These are phyloP conservation scores for Drosophila hamatofila DNA, from an alignment of 2,888 invertebrate species.

Conservation along the genomic window DNA sequence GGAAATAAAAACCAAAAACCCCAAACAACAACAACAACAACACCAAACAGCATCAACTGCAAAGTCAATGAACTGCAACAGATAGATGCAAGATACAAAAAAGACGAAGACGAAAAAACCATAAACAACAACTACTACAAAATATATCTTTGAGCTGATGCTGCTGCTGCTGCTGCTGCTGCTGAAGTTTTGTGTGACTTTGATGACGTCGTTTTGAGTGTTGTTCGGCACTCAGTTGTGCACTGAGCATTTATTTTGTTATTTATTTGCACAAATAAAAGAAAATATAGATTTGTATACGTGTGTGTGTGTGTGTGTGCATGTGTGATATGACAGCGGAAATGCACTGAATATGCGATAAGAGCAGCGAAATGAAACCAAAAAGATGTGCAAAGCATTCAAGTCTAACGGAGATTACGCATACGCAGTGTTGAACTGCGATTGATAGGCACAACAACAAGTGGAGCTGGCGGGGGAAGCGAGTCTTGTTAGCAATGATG, in stretches of 20 bases:
- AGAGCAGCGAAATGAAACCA: slow-evolving; percentile 4
- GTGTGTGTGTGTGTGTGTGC: neutral
- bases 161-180: slow-evolving; percentile 28
- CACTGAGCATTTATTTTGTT: slow-evolving; percentile 20
- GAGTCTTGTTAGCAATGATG: slow-evolving; percentile 8
- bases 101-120: neutral
- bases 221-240: slow-evolving; percentile 23
- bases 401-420: slow-evolving; percentile 41
- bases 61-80: slow-evolving; percentile 60
- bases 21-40: slow-evolving; percentile 8
- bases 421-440: slow-evolving; percentile 37
- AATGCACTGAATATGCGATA: slow-evolving; percentile 32
- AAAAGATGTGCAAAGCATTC: slow-evolving; percentile 22
- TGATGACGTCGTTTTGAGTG: slow-evolving; percentile 45
- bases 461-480: neutral
- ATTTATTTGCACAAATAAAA: slow-evolving; percentile 40
- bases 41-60: slow-evolving; percentile 20
- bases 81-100: slow-evolving; percentile 28
- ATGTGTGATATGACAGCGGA: slow-evolving; percentile 23
- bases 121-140: slow-evolving; percentile 7
- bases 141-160: slow-evolving; percentile 42
- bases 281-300: slow-evolving; percentile 27
- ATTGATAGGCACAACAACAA: neutral
- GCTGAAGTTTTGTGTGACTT: slow-evolving; percentile 43
- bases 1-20: slow-evolving; percentile 36